Percentiles rank a stretch among this genome's conserved stretches.
Conservation (phyloP, 1,140 invertebrate species). For the Lutraria rhynchaena region DNA sequence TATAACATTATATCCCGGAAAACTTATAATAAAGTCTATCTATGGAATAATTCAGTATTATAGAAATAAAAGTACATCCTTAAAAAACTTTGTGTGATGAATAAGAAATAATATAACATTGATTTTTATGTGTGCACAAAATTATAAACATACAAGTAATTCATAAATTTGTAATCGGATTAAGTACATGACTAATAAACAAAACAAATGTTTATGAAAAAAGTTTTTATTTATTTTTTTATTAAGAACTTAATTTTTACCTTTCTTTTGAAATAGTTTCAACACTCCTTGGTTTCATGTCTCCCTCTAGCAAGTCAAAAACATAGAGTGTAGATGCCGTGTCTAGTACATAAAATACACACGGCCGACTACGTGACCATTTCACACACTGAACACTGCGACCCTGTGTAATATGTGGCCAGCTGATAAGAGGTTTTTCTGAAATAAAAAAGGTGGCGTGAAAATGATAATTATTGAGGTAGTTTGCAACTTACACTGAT, state of each 20-base stretch:
- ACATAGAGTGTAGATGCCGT: slow-evolving; percentile 84
- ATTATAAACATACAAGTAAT: too few relatives aligned
- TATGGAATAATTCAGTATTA: too few relatives aligned
- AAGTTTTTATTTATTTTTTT: neutral
- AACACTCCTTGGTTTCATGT: slow-evolving; percentile 81
- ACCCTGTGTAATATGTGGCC: slow-evolving; percentile 78
- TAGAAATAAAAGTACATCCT: too few relatives aligned
- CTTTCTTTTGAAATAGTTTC: slow-evolving; percentile 81
- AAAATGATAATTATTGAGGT: too few relatives aligned
- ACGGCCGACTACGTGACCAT: slow-evolving; percentile 86
- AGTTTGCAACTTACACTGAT: too few relatives aligned
- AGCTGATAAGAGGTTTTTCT: slow-evolving; percentile 84
- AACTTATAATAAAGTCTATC: too few relatives aligned
- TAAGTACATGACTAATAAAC: neutral
- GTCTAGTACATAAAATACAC: slow-evolving; percentile 85
- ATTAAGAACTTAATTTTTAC: slow-evolving; percentile 77
- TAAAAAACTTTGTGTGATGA: too few relatives aligned
- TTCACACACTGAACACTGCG: slow-evolving; percentile 82
- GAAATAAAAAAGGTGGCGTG: slow-evolving; percentile 76
- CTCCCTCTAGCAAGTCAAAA: slow-evolving; percentile 85
- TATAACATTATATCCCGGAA: too few relatives aligned
- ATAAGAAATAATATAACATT: too few relatives aligned
- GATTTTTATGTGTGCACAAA: too few relatives aligned
- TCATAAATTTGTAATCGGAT: neutral
- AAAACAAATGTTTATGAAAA: neutral